A percentile compares a stretch with the other conserved stretches of the same genome.
Conservation (phyloP, 2,888 invertebrate genomes). For the Acleris laterana region DNA sequence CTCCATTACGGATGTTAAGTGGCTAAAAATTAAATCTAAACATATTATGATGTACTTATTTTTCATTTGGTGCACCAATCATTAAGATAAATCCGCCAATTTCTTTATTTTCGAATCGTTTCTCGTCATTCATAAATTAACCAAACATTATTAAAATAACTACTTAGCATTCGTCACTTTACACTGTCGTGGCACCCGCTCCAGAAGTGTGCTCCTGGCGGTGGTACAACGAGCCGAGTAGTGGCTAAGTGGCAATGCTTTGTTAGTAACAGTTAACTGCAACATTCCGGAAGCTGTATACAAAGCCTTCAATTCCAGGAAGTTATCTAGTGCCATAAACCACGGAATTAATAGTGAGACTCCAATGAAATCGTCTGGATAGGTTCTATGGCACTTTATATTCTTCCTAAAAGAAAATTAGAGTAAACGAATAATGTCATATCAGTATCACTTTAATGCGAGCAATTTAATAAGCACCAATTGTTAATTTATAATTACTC, state of each 20-base stretch:
- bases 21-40: slow-evolving; percentile 30
- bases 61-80: slow-evolving; percentile 63
- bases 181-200: slow-evolving; percentile 6
- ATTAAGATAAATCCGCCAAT: slow-evolving; percentile 28
- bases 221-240: slow-evolving; percentile 21
- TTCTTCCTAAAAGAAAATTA: slow-evolving; percentile 47
- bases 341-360: neutral
- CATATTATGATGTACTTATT: slow-evolving; percentile 18
- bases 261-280: slow-evolving; percentile 80
- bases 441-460: slow-evolving; percentile 68
- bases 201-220: neutral
- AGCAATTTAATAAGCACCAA: slow-evolving; percentile 74
- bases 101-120: slow-evolving; percentile 26
- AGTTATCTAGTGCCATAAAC: slow-evolving; percentile 32
- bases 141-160: slow-evolving; percentile 32
- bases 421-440: slow-evolving; percentile 69
- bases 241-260: slow-evolving; percentile 59
- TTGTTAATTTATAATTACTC: slow-evolving; percentile 68
- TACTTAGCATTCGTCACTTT: slow-evolving; percentile 33
- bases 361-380: neutral
- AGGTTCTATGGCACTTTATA: slow-evolving; percentile 30
- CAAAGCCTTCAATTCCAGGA: slow-evolving; percentile 72
- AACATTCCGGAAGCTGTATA: slow-evolving; percentile 84
- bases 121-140: slow-evolving; percentile 29
- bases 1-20: slow-evolving; percentile 27